phyloP scores from a whole-genome alignment of 1,140 invertebrate species.

The Magallana angulata region DNA sequence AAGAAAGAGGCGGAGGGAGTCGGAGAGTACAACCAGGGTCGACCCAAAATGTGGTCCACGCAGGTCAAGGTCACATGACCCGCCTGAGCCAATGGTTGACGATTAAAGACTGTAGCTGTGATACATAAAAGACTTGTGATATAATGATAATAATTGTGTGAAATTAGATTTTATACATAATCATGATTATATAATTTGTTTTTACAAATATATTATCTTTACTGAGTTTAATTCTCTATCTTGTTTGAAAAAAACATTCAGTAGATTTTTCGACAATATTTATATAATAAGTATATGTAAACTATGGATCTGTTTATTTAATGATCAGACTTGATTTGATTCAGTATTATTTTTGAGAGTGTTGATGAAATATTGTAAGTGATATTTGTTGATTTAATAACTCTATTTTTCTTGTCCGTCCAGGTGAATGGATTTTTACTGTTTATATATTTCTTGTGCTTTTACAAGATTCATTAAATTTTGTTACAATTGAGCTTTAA shows the following conservation, averaged over 20 bases:
- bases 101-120: background rate
- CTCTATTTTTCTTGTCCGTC: conserved; percentile 11
- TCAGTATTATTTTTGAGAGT: conserved; percentile 10
- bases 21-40: conserved; percentile 67
- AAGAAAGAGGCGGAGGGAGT: conserved; percentile 58
- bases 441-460: too few species aligned
- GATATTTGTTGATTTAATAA: conserved; percentile 22
- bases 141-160: background rate
- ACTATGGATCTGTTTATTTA: too few species aligned
- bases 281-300: too few species aligned
- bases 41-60: conserved; percentile 65
- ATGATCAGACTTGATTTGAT: background rate
- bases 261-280: too few species aligned
- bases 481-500: too few species aligned
- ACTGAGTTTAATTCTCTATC: too few species aligned
- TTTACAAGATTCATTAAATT: too few species aligned
- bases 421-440: background rate
- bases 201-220: too few species aligned
- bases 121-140: background rate
- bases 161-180: too few species aligned
- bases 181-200: too few species aligned
- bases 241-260: too few species aligned
- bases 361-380: background rate
- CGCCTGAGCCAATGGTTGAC: background rate
- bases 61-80: conserved; percentile 35